Base-by-base conservation (phyloP, 1,140 invertebrate genomes). In the Brachionus asplanchnoidis region DNA sequence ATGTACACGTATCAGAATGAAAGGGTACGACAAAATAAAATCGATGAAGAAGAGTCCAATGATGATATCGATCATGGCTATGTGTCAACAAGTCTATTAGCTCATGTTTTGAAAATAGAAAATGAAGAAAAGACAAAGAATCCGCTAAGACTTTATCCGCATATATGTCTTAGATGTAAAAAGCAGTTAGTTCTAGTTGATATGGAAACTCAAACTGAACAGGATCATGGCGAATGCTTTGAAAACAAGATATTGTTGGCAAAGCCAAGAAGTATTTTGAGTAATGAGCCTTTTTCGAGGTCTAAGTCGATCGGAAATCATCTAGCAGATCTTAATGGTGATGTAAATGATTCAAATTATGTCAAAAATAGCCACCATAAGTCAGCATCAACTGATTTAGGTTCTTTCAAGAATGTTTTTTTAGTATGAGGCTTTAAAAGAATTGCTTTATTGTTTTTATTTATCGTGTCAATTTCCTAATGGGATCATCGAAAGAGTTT, bases 141-240 rank as follows among this genome's bases (percentile, higher is more conserved):
- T 46, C 50, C 73, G 11, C 1, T 77, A 20, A 46, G 46, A 77
- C 32, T 77, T 8, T 77, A 50, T 50, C 73, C 73, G 4, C 46
- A 77, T 77, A 20, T 77, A 2, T 77, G 73, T 77, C 44, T 77
- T 1, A 77, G 73, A n/a, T 77, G 73, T 53, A 77, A 50, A 50
- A 46, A 26, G 9, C 42, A 77, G 26, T 28, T 44, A n/a, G 26
- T 50, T 77, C 12, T 77, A 28, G 26, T 20, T 28, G 73, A 77
- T 28, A 44, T 44, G 9, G 20, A 23, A 20, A 50, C 42, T 26
- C 73, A 77, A 26, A 77, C 73, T 4, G 73, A 8, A 17, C 14
- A 73, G 44, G 9, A 73, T 73, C 2, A 42, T 77, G 9, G 3
- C 2, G 17, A 50, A n/a, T 12, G 50, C 26, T 0, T 53, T 50